A percentile compares a stretch with the other conserved stretches of the same genome.
Conservation (phyloP, 2,113 vertebrate species). For the Eubucco bourcierii region DNA sequence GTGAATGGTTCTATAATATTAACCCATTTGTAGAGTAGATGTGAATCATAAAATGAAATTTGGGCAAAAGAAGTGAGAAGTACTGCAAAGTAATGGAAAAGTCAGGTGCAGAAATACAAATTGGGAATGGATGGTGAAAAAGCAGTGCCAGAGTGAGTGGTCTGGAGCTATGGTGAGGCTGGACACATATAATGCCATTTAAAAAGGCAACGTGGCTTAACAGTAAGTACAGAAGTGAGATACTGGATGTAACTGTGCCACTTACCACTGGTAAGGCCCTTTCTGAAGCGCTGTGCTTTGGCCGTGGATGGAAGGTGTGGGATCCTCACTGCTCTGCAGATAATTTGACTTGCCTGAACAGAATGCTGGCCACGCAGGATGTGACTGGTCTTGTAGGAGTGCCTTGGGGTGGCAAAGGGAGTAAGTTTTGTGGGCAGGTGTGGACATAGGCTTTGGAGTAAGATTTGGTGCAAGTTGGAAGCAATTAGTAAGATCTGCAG, state of each 20-base stretch:
- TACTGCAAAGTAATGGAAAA: background rate
- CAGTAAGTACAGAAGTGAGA: background rate
- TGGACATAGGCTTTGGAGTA: background rate
- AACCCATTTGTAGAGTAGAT: background rate
- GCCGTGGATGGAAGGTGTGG: background rate
- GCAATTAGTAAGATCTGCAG: background rate
- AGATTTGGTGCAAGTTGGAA: background rate
- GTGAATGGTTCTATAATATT: background rate
- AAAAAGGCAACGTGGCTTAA: background rate
- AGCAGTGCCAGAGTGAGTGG: background rate
- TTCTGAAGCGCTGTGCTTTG: background rate
- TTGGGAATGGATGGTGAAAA: background rate
- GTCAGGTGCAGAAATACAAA: background rate
- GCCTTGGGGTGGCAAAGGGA: background rate
- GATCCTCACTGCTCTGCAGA: background rate
- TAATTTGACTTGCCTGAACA: background rate
- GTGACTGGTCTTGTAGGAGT: background rate
- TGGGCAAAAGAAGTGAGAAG: accelerated
- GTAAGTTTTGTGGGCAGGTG: background rate
- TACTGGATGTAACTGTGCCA: background rate
- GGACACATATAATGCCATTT: background rate
- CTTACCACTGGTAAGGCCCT: background rate
- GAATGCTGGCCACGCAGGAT: background rate
- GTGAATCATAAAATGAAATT: background rate
- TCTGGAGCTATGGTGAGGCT: background rate